Evolutionary conservation across 1,140 invertebrate genomes (phyloP), one percentile per base, ranked within the genome.

Genomic region (Drosophila setifemur): DNA sequence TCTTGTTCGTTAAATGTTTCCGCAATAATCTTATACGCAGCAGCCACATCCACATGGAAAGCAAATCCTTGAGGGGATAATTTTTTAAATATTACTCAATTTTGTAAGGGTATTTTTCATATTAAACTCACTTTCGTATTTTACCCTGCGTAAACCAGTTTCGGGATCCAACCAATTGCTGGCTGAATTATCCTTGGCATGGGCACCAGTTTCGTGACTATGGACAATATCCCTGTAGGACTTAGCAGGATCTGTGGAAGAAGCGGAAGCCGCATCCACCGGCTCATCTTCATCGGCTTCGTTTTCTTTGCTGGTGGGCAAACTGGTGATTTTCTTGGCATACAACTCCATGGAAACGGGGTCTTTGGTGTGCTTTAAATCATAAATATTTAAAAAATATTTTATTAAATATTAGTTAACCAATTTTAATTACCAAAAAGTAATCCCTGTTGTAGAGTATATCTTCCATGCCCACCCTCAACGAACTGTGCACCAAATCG

Each of bases 391-490:
- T 18, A n/a, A 7, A 11, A 19, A 9, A 33, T 18, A 18, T 5
- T 18, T 37, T 37, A 37, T 18, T 37, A n/a, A n/a, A n/a, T 8
- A 16, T 7, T 9, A 18, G 6, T 3, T 23, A 2, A 23, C 21
- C 21, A 3, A 2, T 37, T 50, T 3, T 8, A 72, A 74, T 71
- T 79, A 95, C 94, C 81, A 90, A 89, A 70, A 95, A 93, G 86
- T 91, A 94, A 68, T 94, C 92, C 25, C 89, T 91, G 53, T 92
- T 92, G 69, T 95, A 95, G 1, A 91, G 70, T 16, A 93, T 92
- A 71, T 95, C 92, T 75, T 95, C 93, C 9, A 93, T 91, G 8
- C 93, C 94, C 21, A 93, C 91, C 25, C 92, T 91, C 19, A 95
- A 73, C 9, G 93, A 91, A 49, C 94, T 95, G 4, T 93, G 78